Evolutionary conservation across 2,888 invertebrate species (phyloP).

Genomic region (Apoderus coryli): DNA sequence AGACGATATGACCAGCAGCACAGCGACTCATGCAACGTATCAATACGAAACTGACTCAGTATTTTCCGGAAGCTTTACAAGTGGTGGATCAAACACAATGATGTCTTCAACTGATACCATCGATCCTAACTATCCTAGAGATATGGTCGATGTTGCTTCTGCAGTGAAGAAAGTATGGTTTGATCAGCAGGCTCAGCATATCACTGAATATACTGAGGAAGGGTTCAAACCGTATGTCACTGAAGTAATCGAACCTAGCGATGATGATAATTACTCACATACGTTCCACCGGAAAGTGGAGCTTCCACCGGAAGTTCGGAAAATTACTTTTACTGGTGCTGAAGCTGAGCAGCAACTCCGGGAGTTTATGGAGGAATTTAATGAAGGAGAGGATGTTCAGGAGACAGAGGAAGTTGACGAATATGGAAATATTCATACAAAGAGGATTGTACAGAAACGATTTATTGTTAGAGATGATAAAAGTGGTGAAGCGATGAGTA

Average conservation of each 20-base stretch:
- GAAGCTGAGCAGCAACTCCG: conserved; percentile 36
- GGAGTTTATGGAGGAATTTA: conserved; percentile 36
- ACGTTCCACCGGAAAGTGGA: conserved; percentile 35
- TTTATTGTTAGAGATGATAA: conserved; percentile 30
- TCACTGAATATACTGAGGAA: conserved; percentile 27
- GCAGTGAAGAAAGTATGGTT: conserved; percentile 35
- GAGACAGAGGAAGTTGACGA: conserved; percentile 38
- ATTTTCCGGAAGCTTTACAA: conserved; percentile 75
- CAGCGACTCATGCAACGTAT: conserved; percentile 69
- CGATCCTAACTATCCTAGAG: conserved; percentile 42
- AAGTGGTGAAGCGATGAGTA: conserved; percentile 18
- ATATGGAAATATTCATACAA: conserved; percentile 39
- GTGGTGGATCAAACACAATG: conserved; percentile 71
- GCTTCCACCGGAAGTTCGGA: conserved; percentile 36
- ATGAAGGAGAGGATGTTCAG: conserved; percentile 36
- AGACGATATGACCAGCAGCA: conserved; percentile 45
- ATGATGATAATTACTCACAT: conserved; percentile 33
- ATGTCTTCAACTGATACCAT: conserved; percentile 62
- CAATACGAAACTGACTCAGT: conserved; percentile 74
- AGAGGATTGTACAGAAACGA: conserved; percentile 35
- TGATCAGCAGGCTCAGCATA: conserved; percentile 28
- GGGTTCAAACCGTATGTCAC: conserved; percentile 33
- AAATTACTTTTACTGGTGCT: conserved; percentile 38
- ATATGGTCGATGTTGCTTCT: conserved; percentile 32
- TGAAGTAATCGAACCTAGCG: conserved; percentile 34